Base-by-base conservation (phyloP, 2,888 invertebrate species). In the Nemoura dubitans region DNA sequence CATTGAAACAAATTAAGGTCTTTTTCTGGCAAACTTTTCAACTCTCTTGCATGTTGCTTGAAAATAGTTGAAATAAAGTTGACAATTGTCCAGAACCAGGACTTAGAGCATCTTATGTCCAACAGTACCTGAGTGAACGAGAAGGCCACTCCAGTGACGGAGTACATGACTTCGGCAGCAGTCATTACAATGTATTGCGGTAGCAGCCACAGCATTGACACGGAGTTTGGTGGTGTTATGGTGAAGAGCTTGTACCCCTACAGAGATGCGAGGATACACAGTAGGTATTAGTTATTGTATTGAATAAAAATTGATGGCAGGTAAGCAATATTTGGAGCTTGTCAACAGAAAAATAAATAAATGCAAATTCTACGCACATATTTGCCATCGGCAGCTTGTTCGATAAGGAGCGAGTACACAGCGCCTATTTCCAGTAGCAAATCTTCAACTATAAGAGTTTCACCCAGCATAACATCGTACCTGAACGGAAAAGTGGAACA, bases 171-270 rank as follows among this genome's bases (percentile, higher is more conserved):
- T 92, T 99, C 99, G 0, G 95, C 99, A 90, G 96, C 94, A 0
- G 99, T 98, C 90, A 99, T 96, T 25, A 98, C 93, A 84, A 98
- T 92, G 90, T 98, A 98, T 91, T 99, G 99, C 0, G 99, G 99
- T 27, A 99, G 90, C 90, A 98, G 94, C 96, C 95, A 96, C 3
- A 97, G 91, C 90, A 98, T 96, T 89, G 96, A 96, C 0, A 98
- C 91, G 0, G 94, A 93, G 91, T 96, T 97, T 0, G 96, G 94
- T 0, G 94, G 92, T 0, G 96, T 95, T 36, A 96, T 92, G 5
- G 90, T 91, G 16, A 93, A 89, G 82, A 29, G 87, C 86, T 0
- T 59, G 30, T 14, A 88, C 76, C 89, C 87, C 92, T 93, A 90
- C 80, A 59, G 26, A 86, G 28, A 89, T n/a, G 10, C 36, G 5